These are phyloP conservation scores for Rallus crepitans DNA, from an alignment of 2,797 vertebrate species.

Conservation along the genomic window DNA sequence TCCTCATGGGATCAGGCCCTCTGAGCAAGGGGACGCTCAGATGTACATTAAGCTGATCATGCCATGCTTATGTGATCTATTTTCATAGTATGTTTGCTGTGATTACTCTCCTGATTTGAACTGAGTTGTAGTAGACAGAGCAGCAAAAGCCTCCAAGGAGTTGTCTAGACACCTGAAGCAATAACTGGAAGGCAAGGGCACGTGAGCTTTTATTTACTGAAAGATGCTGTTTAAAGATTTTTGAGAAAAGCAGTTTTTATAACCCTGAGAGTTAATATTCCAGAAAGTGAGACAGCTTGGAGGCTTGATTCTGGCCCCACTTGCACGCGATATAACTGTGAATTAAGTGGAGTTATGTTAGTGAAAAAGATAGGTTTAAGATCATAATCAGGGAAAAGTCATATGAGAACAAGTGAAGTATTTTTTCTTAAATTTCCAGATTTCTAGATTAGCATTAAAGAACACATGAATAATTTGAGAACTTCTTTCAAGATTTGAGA, in stretches of 20 bases:
- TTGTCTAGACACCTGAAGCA: conserved; percentile 70
- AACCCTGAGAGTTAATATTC: background rate
- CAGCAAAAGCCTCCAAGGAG: conserved; percentile 38
- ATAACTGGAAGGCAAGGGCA: conserved; percentile 64
- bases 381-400: background rate
- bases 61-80: background rate
- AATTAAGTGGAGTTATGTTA: background rate
- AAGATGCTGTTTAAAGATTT: conserved; percentile 45
- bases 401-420: background rate
- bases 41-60: background rate
- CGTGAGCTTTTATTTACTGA: conserved; percentile 57
- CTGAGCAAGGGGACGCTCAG: background rate
- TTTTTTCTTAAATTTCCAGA: background rate
- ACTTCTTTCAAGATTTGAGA: background rate
- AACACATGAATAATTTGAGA: background rate
- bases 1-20: background rate
- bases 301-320: background rate
- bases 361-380: background rate
- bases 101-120: background rate
- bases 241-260: conserved; percentile 53
- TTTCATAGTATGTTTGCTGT: background rate
- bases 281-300: background rate
- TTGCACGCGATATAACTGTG: background rate
- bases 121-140: conserved; percentile 30
- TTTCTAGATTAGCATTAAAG: background rate